These are phyloP conservation scores for Drosophila sordidula DNA, from an alignment of 2,888 invertebrate species.

Conservation along the genomic window DNA sequence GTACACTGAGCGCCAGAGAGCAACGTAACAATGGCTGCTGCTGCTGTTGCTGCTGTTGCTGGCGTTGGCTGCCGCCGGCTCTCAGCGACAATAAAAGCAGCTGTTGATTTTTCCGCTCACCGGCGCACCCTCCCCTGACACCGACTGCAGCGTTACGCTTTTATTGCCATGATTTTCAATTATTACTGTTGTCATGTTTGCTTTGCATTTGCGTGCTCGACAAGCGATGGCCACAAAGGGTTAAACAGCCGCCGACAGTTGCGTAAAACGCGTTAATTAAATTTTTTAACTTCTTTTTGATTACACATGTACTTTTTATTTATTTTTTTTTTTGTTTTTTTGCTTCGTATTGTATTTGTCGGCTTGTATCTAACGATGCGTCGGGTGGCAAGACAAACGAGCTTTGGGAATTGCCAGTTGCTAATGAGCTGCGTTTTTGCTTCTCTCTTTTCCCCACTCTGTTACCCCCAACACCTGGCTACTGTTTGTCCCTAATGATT, in stretches of 20 bases:
- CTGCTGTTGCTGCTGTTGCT: neutral
- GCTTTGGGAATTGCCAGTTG: slow-evolving; percentile 60
- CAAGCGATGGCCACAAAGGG: slow-evolving; percentile 64
- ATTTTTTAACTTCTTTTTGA: slow-evolving; percentile 75
- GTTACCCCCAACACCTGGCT: slow-evolving; percentile 13
- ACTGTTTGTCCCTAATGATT: slow-evolving; percentile 43
- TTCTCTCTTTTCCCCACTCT: neutral
- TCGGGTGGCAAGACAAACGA: slow-evolving; percentile 16
- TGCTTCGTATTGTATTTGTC: slow-evolving; percentile 36
- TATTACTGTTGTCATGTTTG: slow-evolving; percentile 81
- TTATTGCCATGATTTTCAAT: slow-evolving; percentile 80
- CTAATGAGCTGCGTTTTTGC: slow-evolving; percentile 59
- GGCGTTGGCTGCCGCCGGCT: slow-evolving; percentile 57
- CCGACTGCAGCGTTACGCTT: slow-evolving; percentile 53
- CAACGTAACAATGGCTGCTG: slow-evolving; percentile 72
- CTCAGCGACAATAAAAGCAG: slow-evolving; percentile 62
- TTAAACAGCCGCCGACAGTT: slow-evolving; percentile 77
- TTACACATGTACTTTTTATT: slow-evolving; percentile 43
- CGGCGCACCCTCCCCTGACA: slow-evolving; percentile 3
- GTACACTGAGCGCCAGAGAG: slow-evolving; percentile 12
- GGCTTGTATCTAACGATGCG: slow-evolving; percentile 28
- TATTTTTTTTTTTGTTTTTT: slow-evolving; percentile 27
- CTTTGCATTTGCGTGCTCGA: slow-evolving; percentile 63
- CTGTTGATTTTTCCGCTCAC: slow-evolving; percentile 75
- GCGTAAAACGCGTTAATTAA: slow-evolving; percentile 80